These are phyloP conservation scores for Panopea generosa DNA, from an alignment of 2,888 invertebrate genomes.

Conservation along the genomic window DNA sequence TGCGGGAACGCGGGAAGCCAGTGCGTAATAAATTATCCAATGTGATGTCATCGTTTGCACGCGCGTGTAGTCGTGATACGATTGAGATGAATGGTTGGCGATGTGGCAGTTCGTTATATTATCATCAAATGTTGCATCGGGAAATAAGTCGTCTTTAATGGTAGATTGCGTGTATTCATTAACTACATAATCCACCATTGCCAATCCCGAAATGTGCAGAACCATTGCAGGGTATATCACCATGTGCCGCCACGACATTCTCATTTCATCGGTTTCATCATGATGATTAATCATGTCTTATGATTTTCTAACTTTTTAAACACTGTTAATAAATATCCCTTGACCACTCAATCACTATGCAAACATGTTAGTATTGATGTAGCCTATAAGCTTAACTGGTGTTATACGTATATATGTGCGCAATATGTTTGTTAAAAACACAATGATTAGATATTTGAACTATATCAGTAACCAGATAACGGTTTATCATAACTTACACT, in stretches of 20 bases:
- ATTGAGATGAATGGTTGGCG: not conserved
- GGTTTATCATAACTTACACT: no score
- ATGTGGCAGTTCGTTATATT: not conserved
- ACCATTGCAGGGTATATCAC: not conserved
- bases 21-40: conserved; percentile 1
- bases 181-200: not conserved
- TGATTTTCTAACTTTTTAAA: no score
- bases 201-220: not conserved
- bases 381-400: no score
- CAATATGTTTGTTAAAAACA: no score
- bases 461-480: no score
- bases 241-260: not conserved
- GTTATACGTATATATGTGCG: no score
- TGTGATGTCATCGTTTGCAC: not conserved
- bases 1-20: not conserved
- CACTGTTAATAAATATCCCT: no score
- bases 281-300: no score
- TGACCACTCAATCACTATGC: no score
- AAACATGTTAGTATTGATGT: no score
- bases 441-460: no score
- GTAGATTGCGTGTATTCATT: conserved; percentile 1
- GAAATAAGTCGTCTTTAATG: not conserved
- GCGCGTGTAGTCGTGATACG: not conserved
- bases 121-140: not conserved
- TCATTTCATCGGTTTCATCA: no score